Base-by-base conservation (phyloP, 2,888 invertebrate genomes). In the Eugnorisma glareosa region DNA sequence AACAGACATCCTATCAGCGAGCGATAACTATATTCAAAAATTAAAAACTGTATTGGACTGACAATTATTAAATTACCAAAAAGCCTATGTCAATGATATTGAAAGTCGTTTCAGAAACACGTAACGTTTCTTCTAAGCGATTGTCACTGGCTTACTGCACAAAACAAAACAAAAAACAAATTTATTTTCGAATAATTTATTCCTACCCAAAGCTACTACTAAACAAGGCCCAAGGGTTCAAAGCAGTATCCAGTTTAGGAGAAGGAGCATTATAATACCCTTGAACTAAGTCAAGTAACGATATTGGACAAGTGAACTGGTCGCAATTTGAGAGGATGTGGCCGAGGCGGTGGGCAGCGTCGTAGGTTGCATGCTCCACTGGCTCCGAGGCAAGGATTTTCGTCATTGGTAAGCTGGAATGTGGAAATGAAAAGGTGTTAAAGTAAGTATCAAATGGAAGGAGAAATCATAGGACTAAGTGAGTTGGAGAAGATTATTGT, bases 261-360 rank as follows among this genome's bases (percentile, higher is more conserved):
- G 95, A 93, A 0, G 96, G 95, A 0, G 96, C 96, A 24, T 96
- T 95, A 80, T 97, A 96, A 72, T 96, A 96, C 7, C 98, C 98
- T 85, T 98, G 94, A 8, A 98, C 98, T 93, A 98, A 93, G 89
- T 98, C 98, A 70, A 98, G 96, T 82, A 98, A 92, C 0, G 98
- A 98, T 88, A 98, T 96, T 15, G 97, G 97, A 92, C 98, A 98
- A 28, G 94, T 94, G 78, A 97, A 97, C 90, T 97, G 97, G 4
- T 96, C 94, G 90, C 98, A 98, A 84, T 97, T 94, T 0, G 94
- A 90, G 66, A 96, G 86, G 0, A 95, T 82, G 1, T 84, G 86
- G 3, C 96, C 95, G 0, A 96, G 90, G 0, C 95, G 94, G 75
- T 97, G 97, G 0, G 98, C 98, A 48, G 96, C 95, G 87, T 98